These are phyloP conservation scores for Eupithecia insigniata DNA, from an alignment of 2,888 invertebrate species.

Conservation along the genomic window DNA sequence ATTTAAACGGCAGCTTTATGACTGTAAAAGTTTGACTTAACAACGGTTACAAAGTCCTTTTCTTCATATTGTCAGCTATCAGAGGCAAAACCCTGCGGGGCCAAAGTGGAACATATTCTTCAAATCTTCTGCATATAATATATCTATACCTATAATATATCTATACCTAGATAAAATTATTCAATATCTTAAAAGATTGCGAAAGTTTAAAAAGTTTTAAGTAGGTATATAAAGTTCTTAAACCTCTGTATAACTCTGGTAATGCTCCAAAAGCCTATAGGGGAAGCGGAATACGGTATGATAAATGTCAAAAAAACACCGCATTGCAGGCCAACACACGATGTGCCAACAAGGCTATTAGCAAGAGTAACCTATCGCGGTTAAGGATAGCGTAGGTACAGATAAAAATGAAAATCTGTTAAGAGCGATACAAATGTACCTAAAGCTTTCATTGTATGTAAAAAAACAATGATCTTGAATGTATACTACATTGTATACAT, in stretches of 20 bases:
- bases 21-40: background rate
- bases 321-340: constrained; percentile 68
- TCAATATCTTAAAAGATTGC: too few relatives aligned
- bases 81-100: too few relatives aligned
- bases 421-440: background rate
- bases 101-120: too few relatives aligned
- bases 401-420: background rate
- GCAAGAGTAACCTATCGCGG: background rate
- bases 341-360: constrained; percentile 49
- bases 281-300: constrained; percentile 61
- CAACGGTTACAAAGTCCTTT: background rate
- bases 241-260: constrained; percentile 60
- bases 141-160: too few relatives aligned
- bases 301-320: constrained; percentile 77
- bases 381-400: constrained; percentile 18
- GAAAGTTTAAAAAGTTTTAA: too few relatives aligned
- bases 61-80: background rate
- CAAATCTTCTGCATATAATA: background rate
- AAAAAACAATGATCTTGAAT: background rate
- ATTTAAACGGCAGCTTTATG: background rate
- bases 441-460: background rate
- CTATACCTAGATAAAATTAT: too few relatives aligned
- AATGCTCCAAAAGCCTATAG: constrained; percentile 80
- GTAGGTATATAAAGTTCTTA: too few relatives aligned
- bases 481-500: too few relatives aligned